A percentile compares a stretch with the other conserved stretches of the same genome.
Conservation (phyloP, 2,888 invertebrate species). For the Myopa testacea region DNA sequence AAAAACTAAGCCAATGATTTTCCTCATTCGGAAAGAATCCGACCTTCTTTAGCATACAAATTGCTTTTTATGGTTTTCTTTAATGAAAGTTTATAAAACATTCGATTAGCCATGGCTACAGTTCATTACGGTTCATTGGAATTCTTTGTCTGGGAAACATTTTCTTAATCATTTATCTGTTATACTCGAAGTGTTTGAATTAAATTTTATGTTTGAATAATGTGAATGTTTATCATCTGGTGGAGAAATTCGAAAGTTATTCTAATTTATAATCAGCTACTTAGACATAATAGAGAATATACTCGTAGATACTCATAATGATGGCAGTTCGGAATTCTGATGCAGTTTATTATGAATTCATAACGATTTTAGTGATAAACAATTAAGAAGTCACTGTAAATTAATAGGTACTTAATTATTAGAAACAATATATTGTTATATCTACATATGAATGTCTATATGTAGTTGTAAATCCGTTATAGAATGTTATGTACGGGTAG, state of each 20-base stretch:
- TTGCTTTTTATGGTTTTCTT: background rate
- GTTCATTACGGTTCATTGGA: conserved; percentile 22
- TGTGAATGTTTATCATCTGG: background rate
- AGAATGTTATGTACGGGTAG: too few relatives aligned
- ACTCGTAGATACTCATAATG: too few relatives aligned
- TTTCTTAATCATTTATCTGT: conserved; percentile 12
- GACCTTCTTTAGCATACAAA: background rate
- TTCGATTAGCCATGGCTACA: conserved; percentile 16
- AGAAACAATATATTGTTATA: too few relatives aligned
- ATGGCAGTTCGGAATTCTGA: too few relatives aligned
- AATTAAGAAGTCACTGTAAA: too few relatives aligned
- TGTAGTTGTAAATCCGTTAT: too few relatives aligned
- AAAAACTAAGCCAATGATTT: background rate
- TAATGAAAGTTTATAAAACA: conserved; percentile 38
- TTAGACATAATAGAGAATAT: too few relatives aligned
- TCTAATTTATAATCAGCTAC: background rate
- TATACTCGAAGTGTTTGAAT: background rate
- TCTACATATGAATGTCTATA: too few relatives aligned
- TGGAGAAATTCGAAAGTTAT: conserved; percentile 22
- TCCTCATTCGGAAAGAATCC: background rate
- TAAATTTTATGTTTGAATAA: conserved; percentile 20
- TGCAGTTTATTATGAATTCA: too few relatives aligned
- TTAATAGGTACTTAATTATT: too few relatives aligned
- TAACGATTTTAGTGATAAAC: too few relatives aligned
- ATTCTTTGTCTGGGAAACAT: conserved; percentile 19